These are phyloP conservation scores for Poicephalus meyeri DNA, from an alignment of 2,113 vertebrate genomes.

Conservation along the genomic window DNA sequence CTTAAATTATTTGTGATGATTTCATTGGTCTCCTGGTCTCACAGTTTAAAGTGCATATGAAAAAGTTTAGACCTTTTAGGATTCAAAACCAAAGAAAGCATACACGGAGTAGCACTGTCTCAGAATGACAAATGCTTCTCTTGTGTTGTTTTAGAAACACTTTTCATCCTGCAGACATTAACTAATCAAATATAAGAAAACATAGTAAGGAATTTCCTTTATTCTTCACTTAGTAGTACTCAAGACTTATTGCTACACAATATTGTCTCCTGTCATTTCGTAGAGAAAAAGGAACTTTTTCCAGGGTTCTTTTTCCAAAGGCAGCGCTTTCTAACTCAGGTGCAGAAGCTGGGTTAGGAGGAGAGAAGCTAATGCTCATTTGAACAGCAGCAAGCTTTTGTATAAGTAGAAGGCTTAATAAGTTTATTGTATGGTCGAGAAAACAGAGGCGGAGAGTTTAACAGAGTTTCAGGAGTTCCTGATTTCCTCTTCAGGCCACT, in stretches of 20 bases:
- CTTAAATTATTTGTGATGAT: neutral
- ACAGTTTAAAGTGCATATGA: neutral
- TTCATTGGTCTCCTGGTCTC: neutral
- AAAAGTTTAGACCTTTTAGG: neutral
- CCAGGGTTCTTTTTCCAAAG: neutral
- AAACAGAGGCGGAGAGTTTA: neutral
- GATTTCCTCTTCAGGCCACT: neutral
- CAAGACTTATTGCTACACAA: neutral
- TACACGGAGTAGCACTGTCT: neutral
- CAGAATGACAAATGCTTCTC: neutral
- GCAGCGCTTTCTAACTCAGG: neutral
- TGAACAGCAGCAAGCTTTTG: neutral
- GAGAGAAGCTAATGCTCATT: neutral
- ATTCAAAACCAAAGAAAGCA: neutral
- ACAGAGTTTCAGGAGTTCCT: neutral
- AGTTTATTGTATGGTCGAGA: neutral
- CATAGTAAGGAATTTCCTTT: neutral
- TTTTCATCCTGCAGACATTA: neutral
- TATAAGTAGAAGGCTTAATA: neutral
- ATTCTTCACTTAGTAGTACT: neutral
- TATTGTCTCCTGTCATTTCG: neutral
- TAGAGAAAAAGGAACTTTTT: neutral
- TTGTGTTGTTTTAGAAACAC: neutral
- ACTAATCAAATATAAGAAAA: neutral
- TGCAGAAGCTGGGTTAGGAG: neutral